Evolutionary conservation across 2,888 invertebrate species (phyloP).

Genomic region (Dinocampus coccinellae): DNA sequence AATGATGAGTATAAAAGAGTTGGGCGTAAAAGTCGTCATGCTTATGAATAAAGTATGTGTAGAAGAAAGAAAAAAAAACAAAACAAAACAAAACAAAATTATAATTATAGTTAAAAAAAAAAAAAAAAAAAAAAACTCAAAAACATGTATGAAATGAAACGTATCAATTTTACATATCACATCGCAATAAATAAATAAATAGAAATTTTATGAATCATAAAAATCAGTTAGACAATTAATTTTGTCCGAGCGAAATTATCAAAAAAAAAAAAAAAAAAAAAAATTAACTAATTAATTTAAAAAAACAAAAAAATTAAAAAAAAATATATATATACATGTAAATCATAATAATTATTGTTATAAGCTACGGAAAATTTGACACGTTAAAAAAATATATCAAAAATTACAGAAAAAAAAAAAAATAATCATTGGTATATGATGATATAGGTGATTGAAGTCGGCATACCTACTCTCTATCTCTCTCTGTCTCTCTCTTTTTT

Average conservation of each 20-base stretch:
- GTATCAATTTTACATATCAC: slow-evolving; percentile 16
- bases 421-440: slow-evolving; percentile 29
- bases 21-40: not conserved
- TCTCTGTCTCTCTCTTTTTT: not conserved
- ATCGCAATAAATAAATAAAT: not conserved
- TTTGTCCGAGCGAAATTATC: slow-evolving; percentile 7
- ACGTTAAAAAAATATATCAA: not conserved
- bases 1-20: not conserved
- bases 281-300: not conserved
- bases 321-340: too few relatives aligned
- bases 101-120: too few relatives aligned
- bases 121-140: not conserved
- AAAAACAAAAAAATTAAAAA: not conserved
- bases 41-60: not conserved
- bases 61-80: not conserved
- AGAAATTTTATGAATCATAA: not conserved
- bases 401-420: slow-evolving; percentile 26
- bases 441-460: slow-evolving; percentile 28
- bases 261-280: not conserved
- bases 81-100: not conserved
- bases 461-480: slow-evolving; percentile 12
- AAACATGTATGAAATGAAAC: not conserved
- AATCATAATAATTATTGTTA: too few relatives aligned
- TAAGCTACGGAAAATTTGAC: too few relatives aligned
- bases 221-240: not conserved